phyloP scores from a whole-genome alignment of 2,888 invertebrate genomes.

The Sisyra nigra region DNA sequence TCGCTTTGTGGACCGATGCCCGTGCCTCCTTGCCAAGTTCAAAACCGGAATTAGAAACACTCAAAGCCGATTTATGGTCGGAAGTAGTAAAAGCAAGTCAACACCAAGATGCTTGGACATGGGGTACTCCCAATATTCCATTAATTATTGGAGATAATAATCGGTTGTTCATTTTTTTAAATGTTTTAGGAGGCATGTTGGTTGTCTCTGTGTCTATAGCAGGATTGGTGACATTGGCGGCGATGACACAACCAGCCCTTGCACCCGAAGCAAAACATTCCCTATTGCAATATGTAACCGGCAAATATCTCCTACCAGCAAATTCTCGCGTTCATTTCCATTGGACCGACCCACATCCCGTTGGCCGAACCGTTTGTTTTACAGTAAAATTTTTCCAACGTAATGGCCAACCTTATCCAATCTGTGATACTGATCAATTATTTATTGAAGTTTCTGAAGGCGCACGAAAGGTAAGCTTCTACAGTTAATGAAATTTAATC shows the following conservation, averaged over 20 bases:
- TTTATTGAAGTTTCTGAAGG: slow-evolving; percentile 77
- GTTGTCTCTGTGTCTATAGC: slow-evolving; percentile 81
- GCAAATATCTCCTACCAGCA: slow-evolving; percentile 76
- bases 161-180: slow-evolving; percentile 41
- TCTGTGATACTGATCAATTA: slow-evolving; percentile 84
- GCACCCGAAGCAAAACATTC: slow-evolving; percentile 85
- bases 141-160: slow-evolving; percentile 51
- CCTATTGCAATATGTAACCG: slow-evolving; percentile 78
- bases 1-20: slow-evolving; percentile 62
- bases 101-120: slow-evolving; percentile 81
- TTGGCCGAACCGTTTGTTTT: slow-evolving; percentile 86
- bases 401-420: slow-evolving; percentile 87
- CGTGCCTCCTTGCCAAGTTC: slow-evolving; percentile 69
- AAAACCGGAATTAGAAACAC: slow-evolving; percentile 56
- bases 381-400: slow-evolving; percentile 81
- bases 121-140: slow-evolving; percentile 36
- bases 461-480: slow-evolving; percentile 45
- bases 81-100: slow-evolving; percentile 72
- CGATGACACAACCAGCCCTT: slow-evolving; percentile 79
- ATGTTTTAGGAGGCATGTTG: slow-evolving; percentile 64
- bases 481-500: too few relatives aligned
- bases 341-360: slow-evolving; percentile 79
- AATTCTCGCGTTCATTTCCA: slow-evolving; percentile 78
- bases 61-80: slow-evolving; percentile 74
- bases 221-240: slow-evolving; percentile 74